Evolutionary conservation across 2,113 vertebrate genomes (phyloP), one percentile per base, ranked within the genome.

Genomic region (Arizona elegans): DNA sequence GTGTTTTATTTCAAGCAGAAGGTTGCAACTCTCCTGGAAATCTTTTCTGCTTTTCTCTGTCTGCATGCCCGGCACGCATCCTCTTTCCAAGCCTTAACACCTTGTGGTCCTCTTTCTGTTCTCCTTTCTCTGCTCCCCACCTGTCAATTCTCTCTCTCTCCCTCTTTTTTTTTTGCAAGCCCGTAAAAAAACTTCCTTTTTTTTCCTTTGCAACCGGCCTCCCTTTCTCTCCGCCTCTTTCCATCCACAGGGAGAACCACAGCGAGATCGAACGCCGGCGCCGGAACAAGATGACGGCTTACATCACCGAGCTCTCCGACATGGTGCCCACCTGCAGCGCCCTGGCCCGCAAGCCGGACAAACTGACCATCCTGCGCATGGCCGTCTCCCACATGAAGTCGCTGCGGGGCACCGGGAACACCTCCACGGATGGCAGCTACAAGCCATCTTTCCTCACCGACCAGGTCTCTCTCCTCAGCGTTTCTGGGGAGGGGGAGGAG

Each of bases 341-440:
- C 50, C 97, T 99, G 97, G 99, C 99, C 8, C 98, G 99, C 91
- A 99, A 99, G 95, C 99, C 99, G 0, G 99, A 99, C 98, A 99
- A 99, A 94, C 98, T 99, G 9, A 99, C 99, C 94, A 99, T 99
- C 94, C 96, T 99, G 92, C 98, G 99, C 95, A 99, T 99, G 99
- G 99, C 99, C 0, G 99, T 99, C 56, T 99, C 99, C 0, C 99
- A 99, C 97, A 99, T 99, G 99, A 99, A 99, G 95, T 98, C 99
- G 7, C 97, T 99, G 91, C 97, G 99, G 0, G 99, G 99, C 88
- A 99, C 98, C 0, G 98, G 98, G 94, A 99, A 98, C 95, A 99
- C 98, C 33, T 98, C 98, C 59, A 96, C 98, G 0, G 99, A 99
- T 0, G 99, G 99, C 94, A 98, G 98, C 19, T 99, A 99, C 96